phyloP scores from a whole-genome alignment of 35 echinoderm and acorn worm genomes.

The Patiria miniata region DNA sequence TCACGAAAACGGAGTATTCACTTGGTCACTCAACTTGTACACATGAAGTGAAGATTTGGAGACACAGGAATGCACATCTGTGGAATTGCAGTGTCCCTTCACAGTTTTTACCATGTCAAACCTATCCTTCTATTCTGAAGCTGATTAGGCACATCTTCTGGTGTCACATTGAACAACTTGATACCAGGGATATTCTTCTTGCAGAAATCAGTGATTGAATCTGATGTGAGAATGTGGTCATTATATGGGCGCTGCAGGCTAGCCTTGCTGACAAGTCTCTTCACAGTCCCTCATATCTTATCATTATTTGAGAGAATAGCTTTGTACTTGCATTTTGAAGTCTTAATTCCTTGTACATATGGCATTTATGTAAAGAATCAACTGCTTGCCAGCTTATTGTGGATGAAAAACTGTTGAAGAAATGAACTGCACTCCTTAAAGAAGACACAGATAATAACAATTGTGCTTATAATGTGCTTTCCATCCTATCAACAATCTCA shows the following conservation, averaged over 20 bases:
- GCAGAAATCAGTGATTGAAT: neutral
- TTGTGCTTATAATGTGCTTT: too few relatives aligned
- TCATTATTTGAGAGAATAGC: slow-evolving; percentile 57
- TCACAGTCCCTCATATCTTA: slow-evolving; percentile 58
- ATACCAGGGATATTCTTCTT: slow-evolving; percentile 2
- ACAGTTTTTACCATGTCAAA: slow-evolving; percentile 49
- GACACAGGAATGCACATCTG: slow-evolving; percentile 22
- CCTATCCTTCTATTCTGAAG: neutral
- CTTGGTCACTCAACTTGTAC: slow-evolving; percentile 41
- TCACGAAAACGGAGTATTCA: neutral
- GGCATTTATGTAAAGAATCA: too few relatives aligned
- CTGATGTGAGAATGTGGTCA: slow-evolving; percentile 18
- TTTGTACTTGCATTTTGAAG: too few relatives aligned
- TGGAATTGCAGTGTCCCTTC: slow-evolving; percentile 41
- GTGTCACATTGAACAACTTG: slow-evolving; percentile 6
- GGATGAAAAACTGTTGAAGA: too few relatives aligned
- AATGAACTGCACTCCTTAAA: too few relatives aligned
- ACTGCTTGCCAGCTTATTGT: too few relatives aligned
- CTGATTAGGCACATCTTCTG: slow-evolving; percentile 8
- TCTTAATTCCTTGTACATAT: too few relatives aligned
- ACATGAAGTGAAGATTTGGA: slow-evolving; percentile 34
- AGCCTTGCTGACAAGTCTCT: slow-evolving; percentile 39
- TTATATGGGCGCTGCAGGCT: slow-evolving; percentile 18
- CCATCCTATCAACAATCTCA: too few relatives aligned
- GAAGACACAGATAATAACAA: too few relatives aligned